phyloP scores from a whole-genome alignment of 2,888 invertebrate genomes.

The Tetranychus truncatus region DNA sequence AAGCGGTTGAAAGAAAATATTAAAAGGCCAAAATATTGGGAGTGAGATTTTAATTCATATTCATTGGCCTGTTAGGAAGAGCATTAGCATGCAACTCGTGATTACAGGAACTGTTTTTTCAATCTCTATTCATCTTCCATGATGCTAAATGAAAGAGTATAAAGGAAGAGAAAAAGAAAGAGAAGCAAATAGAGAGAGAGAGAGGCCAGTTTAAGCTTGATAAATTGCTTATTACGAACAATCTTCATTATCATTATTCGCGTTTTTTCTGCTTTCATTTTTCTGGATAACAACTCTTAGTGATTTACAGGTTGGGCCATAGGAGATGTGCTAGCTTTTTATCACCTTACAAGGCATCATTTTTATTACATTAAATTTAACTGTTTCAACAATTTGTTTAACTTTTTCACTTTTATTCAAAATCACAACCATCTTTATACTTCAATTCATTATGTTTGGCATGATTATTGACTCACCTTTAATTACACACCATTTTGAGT shows the following conservation, averaged over 20 bases:
- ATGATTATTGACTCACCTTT: no score
- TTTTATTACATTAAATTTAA: neutral
- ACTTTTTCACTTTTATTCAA: neutral
- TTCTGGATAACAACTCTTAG: neutral
- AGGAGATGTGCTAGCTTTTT: neutral
- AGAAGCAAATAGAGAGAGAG: conserved; percentile 6
- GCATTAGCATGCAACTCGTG: conserved; percentile 1
- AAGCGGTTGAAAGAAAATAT: neutral
- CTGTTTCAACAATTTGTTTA: neutral
- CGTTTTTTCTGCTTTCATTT: neutral
- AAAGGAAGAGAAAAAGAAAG: conserved; percentile 6
- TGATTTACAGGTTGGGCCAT: neutral
- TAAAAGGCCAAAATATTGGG: neutral
- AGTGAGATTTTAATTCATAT: neutral
- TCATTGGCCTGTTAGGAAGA: neutral
- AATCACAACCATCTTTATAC: neutral
- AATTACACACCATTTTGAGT: no score
- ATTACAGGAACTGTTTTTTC: neutral
- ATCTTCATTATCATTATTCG: neutral
- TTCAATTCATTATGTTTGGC: neutral
- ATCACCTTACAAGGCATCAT: neutral
- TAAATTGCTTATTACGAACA: neutral
- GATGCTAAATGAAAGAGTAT: neutral
- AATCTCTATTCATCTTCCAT: neutral
- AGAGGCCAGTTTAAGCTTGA: conserved; percentile 4